Base-by-base conservation (phyloP, 92 coral and sea anemone species). In the Isaurus tuberculatus region DNA sequence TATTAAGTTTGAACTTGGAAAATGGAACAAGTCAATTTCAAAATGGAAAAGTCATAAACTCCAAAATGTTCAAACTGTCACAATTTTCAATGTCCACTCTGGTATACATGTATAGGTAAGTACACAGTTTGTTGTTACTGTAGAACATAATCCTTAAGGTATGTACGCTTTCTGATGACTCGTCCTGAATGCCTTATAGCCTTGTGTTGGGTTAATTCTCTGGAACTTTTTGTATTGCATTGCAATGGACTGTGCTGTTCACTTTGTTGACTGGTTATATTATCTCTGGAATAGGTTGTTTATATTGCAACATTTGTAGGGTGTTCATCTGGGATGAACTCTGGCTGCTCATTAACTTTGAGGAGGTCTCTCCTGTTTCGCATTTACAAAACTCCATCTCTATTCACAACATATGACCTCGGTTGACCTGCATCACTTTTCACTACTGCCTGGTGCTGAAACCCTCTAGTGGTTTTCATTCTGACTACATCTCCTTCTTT, bases 351-450 rank as follows among this genome's bases (percentile, higher is more conserved):
- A 60, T 60, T 1, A 26, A 3, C 5, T 60, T 23, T 49, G 66
- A 55, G 4, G 13, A 60, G 32, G 32, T 60, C 1, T 60, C 31
- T 22, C 29, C 66, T 60, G 66, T 60, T 53, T 60, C 66, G 66
- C 31, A 1, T 22, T 30, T 60, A 60, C 31, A 26, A 22, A 22
- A 9, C 32, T 5, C 13, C 66, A 8, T 8, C 32, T 60, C 66
- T 60, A 10, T 26, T 22, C 14, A 23, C 66, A 60, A 60, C 15
- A 26, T 23, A 60, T 60, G 32, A 33, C 26, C 23, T 68, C 33
- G 73, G 73, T 30, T 68, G 48, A 9, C 31, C 73, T 32, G 48
- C 46, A 23, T 27, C 26, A 68, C 73, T 68, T 33, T 16, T 68
- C 26, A 33, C 73, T 68, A 32, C 10, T 33, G 73, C 28, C 26